Evolutionary conservation across 1,140 invertebrate genomes (phyloP).

Genomic region (Patella vulgata): DNA sequence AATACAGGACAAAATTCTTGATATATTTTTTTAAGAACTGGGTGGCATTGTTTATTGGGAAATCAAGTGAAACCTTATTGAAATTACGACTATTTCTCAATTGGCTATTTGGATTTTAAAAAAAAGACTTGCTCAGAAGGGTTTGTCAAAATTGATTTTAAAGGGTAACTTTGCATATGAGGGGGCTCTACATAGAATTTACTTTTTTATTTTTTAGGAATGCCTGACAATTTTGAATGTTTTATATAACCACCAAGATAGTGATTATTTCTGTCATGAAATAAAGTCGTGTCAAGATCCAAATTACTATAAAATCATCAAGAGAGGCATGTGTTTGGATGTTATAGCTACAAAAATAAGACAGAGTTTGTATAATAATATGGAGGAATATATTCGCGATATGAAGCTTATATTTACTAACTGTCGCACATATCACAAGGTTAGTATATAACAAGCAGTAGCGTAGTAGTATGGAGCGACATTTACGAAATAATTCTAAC

Average conservation of each 20-base stretch:
- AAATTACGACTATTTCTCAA: background rate
- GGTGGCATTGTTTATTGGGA: background rate
- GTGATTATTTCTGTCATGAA: constrained; percentile 7
- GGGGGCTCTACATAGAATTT: too few species aligned
- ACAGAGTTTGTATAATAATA: background rate
- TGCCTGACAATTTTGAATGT: constrained; percentile 1
- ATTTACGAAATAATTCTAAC: too few species aligned
- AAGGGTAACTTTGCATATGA: background rate
- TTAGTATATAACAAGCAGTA: too few species aligned
- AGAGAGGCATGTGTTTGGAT: constrained; percentile 3
- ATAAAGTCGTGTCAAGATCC: background rate
- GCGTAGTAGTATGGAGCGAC: too few species aligned
- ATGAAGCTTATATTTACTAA: constrained; percentile 4
- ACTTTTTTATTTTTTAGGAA: background rate
- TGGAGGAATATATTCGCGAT: constrained; percentile 1
- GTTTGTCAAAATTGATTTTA: background rate
- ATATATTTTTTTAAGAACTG: background rate
- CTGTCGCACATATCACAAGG: background rate
- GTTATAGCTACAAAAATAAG: constrained; percentile 6
- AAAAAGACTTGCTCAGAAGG: background rate
- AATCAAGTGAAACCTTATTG: background rate
- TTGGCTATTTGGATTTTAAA: background rate
- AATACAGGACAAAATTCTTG: too few species aligned
- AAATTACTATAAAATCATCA: constrained; percentile 9
- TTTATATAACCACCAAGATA: constrained; percentile 1